Base-by-base conservation (phyloP, 2,113 vertebrate species). In the Colius striatus region DNA sequence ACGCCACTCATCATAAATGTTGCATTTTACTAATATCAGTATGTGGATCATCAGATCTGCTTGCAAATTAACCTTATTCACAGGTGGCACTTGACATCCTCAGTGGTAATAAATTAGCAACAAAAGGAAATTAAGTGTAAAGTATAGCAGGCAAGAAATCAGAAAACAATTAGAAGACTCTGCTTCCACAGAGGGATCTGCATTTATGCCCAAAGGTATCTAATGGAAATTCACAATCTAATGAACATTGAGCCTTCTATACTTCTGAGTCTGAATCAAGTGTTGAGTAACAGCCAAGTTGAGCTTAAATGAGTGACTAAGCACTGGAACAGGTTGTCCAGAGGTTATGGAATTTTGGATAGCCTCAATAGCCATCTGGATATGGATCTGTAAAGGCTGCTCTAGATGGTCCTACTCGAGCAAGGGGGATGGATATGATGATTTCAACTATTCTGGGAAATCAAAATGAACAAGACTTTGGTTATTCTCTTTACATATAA, bases 301-400 rank as follows among this genome's bases (percentile, higher is more conserved):
- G 47, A 77, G 38, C 27, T 71, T 75, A 12, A 70, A 53, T 16
- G 36, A 5, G 36, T 65, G 55, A 30, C 17, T 62, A 23, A 57
- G 11, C 62, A 57, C 27, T 21, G 11, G 20, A 57, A 51, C 20
- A 27, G 30, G 23, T 10, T 80, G 32, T 50, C 22, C 48, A 38
- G 61, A 45, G 16, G 34, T 7, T 45, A 29, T 5, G 6, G 43
- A 19, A 51, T 58, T 63, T 23, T 41, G 50, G 29, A 70, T 27
- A 54, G 29, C 14, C 16, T 19, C 41, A 45, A n/a, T 62, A 70
- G 32, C 48, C 36, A 84, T 6, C 27, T n/a, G 38, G 60, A 53
- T 12, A 10, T 0, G 0, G 34, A 8, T 62, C 34, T 43, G 48
- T 2, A 17, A 17, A 43, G 16, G 16, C 27, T 43, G 58, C 26